phyloP scores from a whole-genome alignment of 2,888 invertebrate genomes.

The Mongoloraphidia duomilia region DNA sequence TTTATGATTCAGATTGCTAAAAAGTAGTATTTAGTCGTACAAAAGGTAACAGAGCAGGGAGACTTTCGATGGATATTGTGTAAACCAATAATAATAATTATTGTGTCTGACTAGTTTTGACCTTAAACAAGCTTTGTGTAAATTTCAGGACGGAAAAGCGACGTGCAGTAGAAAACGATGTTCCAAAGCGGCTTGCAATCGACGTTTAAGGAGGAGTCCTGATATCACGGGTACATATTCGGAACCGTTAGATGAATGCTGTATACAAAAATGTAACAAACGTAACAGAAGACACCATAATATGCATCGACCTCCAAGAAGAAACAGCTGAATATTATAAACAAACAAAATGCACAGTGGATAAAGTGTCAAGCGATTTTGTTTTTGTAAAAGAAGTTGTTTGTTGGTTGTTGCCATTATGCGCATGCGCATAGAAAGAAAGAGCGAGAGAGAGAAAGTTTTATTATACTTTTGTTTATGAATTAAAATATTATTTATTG shows the following conservation, averaged over 20 bases:
- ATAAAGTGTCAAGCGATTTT: no score
- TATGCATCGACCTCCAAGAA: constrained; percentile 6
- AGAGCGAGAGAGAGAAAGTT: background rate
- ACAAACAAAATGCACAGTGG: background rate
- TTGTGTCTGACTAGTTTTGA: no score
- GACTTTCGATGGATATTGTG: no score
- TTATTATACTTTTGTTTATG: background rate
- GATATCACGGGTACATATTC: constrained; percentile 8
- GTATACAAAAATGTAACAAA: constrained; percentile 35
- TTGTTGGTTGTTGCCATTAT: no score
- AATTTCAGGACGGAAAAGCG: constrained; percentile 59
- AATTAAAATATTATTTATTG: background rate
- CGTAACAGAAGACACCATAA: constrained; percentile 17
- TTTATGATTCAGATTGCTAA: constrained; percentile 8
- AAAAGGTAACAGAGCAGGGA: no score
- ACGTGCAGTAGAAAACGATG: constrained; percentile 72
- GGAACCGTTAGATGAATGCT: constrained; percentile 39
- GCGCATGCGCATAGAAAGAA: no score
- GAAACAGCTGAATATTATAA: background rate
- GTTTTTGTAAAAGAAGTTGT: no score
- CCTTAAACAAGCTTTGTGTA: no score
- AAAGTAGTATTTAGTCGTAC: no score
- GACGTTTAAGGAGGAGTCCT: constrained; percentile 26
- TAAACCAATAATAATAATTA: no score
- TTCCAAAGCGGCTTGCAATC: constrained; percentile 53